Base-by-base conservation (phyloP, 1,140 invertebrate species). In the Adoxophyes honmai region DNA sequence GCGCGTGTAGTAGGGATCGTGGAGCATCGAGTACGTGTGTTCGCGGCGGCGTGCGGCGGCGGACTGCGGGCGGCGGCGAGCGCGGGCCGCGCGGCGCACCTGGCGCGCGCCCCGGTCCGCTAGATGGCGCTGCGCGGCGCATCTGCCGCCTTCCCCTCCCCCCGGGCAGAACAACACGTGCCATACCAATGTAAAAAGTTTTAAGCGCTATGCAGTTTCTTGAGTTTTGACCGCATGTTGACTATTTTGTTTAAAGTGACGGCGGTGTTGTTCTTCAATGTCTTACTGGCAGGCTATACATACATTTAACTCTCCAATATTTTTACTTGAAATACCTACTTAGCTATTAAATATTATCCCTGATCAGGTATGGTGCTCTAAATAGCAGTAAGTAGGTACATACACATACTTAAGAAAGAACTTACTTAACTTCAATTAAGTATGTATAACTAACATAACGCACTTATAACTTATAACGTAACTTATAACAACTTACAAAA, bases 121-220 rank as follows among this genome's bases (percentile, higher is more conserved):
- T 75, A 85, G 82, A 86, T 86, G 85, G 81, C 82, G 81, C 78
- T 86, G 82, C 62, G 70, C 71, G 81, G 74, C 81, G 81, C 82
- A 85, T 85, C 81, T 86, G 82, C 82, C 85, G 73, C 56, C 62
- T 54, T 58, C 52, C 55, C 44, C 36, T 39, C 65, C 55, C 67
- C 63, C 55, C 68, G 59, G 60, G 66, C 35, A 34, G n/a, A 18
- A 64, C 68, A 78, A 81, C 85, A 88, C 85, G 85, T 88, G 85
- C 81, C 82, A 48, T 48, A 33, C 71, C 55, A 74, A 73, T 76
- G 73, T 66, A 80, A 83, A 86, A 82, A 81, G 68, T 75, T 73
- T 56, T 64, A 42, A 74, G 64, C 73, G 60, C 60, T 68, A 67
- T 70, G 66, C 64, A 62, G 69, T 66, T 68, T 72, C 67, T 60